These are phyloP conservation scores for Zoanthus sansibaricus DNA, from an alignment of 92 coral and sea anemone genomes.

Conservation along the genomic window DNA sequence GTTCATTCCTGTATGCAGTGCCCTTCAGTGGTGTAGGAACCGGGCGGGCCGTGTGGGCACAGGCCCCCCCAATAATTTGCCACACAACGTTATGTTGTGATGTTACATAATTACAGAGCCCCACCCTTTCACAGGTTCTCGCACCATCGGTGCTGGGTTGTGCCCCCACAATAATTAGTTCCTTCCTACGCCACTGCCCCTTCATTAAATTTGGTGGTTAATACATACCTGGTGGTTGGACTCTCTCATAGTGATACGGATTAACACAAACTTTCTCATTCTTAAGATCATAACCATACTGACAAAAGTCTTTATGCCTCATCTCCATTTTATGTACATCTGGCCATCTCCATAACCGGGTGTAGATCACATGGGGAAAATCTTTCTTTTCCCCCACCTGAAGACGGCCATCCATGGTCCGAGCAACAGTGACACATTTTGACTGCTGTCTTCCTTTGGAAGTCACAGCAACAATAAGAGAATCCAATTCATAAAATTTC, in stretches of 20 bases:
- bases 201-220: background rate
- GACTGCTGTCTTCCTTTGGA: constrained; percentile 98
- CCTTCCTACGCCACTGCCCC: no score
- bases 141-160: no score
- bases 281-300: constrained; percentile 97
- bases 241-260: constrained; percentile 98
- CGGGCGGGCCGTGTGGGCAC: no score
- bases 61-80: no score
- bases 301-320: constrained; percentile 96
- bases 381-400: constrained; percentile 99
- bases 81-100: no score
- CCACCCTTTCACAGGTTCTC: no score
- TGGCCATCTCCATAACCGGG: constrained; percentile 99
- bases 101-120: no score
- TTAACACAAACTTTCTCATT: constrained; percentile 99
- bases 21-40: no score
- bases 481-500: constrained; percentile 94
- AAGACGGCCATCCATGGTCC: constrained; percentile 98
- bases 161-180: no score
- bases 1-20: no score
- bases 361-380: constrained; percentile 98
- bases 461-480: constrained; percentile 93
- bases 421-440: constrained; percentile 96
- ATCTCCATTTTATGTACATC: constrained; percentile 99
- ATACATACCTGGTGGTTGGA: constrained; percentile 98